Evolutionary conservation across 2,113 vertebrate genomes (phyloP).

Genomic region (Neotoma lepida): DNA sequence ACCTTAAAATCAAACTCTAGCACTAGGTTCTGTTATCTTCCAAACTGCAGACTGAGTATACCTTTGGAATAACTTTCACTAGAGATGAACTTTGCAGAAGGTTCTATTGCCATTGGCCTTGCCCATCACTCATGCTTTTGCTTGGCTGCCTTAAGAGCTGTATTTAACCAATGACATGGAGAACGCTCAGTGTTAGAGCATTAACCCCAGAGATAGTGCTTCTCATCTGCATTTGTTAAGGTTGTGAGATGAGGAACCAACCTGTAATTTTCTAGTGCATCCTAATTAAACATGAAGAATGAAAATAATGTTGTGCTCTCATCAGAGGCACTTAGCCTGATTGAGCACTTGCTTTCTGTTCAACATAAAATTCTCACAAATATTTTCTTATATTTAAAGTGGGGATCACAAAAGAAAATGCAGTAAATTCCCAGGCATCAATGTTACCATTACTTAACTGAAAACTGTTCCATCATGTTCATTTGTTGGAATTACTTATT

Average conservation of each 20-base stretch:
- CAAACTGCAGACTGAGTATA: not conserved
- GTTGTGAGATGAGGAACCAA: constrained; percentile 67
- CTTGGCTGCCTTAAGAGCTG: not conserved
- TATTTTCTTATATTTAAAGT: constrained; percentile 68
- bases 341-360: constrained; percentile 65
- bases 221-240: constrained; percentile 60
- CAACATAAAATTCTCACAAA: constrained; percentile 51
- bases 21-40: not conserved
- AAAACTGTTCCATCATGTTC: not conserved
- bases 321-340: constrained; percentile 67
- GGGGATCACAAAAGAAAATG: constrained; percentile 56
- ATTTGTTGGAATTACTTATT: constrained; percentile 13
- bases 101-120: constrained; percentile 26
- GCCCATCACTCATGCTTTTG: constrained; percentile 18
- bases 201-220: constrained; percentile 28
- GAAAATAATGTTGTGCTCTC: constrained; percentile 59
- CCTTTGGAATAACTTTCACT: not conserved
- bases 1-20: constrained; percentile 31
- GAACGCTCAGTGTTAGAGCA: constrained; percentile 43
- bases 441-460: not conserved
- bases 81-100: constrained; percentile 35
- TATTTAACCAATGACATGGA: constrained; percentile 56
- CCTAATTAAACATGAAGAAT: constrained; percentile 75
- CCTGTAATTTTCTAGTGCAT: constrained; percentile 70
- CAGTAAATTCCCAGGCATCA: constrained; percentile 4